Evolutionary conservation across 2,888 invertebrate species (phyloP).

Genomic region (Camptogramma bilineatum): DNA sequence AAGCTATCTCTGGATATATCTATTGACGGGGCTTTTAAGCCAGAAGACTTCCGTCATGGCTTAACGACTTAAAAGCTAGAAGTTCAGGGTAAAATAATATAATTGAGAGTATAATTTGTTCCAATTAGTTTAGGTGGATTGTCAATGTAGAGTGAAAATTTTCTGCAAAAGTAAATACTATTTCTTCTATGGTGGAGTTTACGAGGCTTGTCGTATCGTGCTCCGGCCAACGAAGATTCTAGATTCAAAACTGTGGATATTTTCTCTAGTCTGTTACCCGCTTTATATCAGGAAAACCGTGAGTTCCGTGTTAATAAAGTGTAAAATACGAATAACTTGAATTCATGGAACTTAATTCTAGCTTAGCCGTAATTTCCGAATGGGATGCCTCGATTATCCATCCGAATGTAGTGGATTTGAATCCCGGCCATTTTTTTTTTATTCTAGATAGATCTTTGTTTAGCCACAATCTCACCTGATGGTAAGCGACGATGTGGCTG

Average conservation of each 20-base stretch:
- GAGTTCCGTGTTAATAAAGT: slow-evolving; percentile 68
- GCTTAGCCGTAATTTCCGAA: too few relatives aligned
- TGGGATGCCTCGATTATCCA: too few relatives aligned
- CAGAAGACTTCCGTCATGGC: too few relatives aligned
- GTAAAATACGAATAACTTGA: slow-evolving; percentile 50
- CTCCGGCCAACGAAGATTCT: slow-evolving; percentile 73
- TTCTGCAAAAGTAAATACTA: slow-evolving; percentile 3
- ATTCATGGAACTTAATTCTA: background rate
- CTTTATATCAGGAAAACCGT: slow-evolving; percentile 60
- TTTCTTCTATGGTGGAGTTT: slow-evolving; percentile 56
- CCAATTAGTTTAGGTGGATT: background rate
- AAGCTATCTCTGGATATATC: too few relatives aligned
- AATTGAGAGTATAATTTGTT: background rate
- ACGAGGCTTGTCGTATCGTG: slow-evolving; percentile 79
- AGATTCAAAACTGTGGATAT: slow-evolving; percentile 73
- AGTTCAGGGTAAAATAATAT: too few relatives aligned
- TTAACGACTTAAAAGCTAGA: too few relatives aligned
- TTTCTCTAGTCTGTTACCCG: slow-evolving; percentile 56
- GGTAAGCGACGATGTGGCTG: too few relatives aligned
- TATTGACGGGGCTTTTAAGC: too few relatives aligned
- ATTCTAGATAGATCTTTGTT: too few relatives aligned
- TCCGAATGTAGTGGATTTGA: too few relatives aligned
- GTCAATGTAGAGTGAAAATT: slow-evolving; percentile 5
- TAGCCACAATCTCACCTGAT: too few relatives aligned
- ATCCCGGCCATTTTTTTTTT: too few relatives aligned